Evolutionary conservation across 1,140 invertebrate species (phyloP).

Genomic region (Bombyx mori): ASM3026992v2 NC_085128.1:6822501-6823000

Average conservation of each 20-base stretch:
- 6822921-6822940: slow-evolving; percentile 11
- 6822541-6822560: no score
- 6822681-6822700: no score
- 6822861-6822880: slow-evolving; percentile 10
- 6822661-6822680: no score
- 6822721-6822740: neutral
- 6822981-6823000: no score
- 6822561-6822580: no score
- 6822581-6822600: no score
- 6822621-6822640: no score
- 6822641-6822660: no score
- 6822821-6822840: slow-evolving; percentile 1
- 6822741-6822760: neutral
- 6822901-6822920: slow-evolving; percentile 11
- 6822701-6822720: no score
- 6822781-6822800: neutral
- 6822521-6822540: no score
- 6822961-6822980: neutral
- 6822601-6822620: no score
- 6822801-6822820: slow-evolving; percentile 9
- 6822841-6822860: slow-evolving; percentile 3
- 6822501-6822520: neutral
- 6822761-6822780: slow-evolving; percentile 1
- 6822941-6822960: slow-evolving; percentile 16
- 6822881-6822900: slow-evolving; percentile 14